phyloP scores from a whole-genome alignment of 2,113 vertebrate species.

The Saguinus imperator region DNA sequence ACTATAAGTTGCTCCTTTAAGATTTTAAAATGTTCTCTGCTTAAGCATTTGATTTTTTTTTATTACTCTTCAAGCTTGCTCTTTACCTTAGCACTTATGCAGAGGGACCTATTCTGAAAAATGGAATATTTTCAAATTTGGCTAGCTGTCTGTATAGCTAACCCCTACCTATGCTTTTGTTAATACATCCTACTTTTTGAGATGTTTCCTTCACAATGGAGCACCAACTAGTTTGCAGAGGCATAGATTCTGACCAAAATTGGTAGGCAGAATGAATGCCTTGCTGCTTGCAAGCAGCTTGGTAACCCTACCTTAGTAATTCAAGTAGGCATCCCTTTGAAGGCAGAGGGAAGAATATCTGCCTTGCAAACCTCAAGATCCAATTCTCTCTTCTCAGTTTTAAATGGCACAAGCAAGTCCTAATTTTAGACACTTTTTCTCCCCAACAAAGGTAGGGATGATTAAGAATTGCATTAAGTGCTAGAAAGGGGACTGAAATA shows the following conservation, averaged over 20 bases:
- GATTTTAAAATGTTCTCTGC: not conserved
- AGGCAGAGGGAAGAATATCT: constrained; percentile 21
- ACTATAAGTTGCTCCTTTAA: not conserved
- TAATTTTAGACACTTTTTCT: constrained; percentile 28
- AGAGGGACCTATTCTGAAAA: not conserved
- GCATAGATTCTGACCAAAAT: constrained; percentile 9
- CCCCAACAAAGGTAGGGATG: not conserved
- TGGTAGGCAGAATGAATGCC: not conserved
- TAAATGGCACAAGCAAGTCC: constrained; percentile 7
- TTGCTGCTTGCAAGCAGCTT: not conserved
- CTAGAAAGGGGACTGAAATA: not conserved
- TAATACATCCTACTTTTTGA: not conserved
- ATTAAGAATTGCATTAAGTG: not conserved
- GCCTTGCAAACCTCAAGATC: not conserved
- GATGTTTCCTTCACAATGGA: constrained; percentile 30
- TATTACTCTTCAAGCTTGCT: not conserved
- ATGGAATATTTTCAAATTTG: not conserved
- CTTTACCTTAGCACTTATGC: not conserved
- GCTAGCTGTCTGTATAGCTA: not conserved
- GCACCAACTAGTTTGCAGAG: not conserved
- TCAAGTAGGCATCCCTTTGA: constrained; percentile 6
- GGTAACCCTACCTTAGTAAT: constrained; percentile 13
- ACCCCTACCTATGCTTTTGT: not conserved
- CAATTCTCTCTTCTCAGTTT: not conserved
- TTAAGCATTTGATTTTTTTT: not conserved